Conservation (phyloP, 2,113 vertebrate species). For the Strix aluco region DNA sequence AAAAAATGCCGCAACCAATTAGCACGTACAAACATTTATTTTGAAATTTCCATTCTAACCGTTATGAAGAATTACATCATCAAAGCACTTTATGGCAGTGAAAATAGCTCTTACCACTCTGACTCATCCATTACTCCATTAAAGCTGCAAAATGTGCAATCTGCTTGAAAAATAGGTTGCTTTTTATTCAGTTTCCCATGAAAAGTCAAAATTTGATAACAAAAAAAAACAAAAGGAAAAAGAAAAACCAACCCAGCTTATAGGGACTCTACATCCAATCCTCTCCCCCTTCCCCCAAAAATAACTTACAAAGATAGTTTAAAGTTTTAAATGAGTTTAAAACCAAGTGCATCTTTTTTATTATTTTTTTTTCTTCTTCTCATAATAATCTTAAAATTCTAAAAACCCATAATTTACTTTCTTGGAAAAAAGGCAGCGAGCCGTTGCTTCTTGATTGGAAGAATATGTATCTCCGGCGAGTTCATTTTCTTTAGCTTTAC, state of each 20-base stretch:
- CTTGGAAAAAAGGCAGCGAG: slow-evolving; percentile 94
- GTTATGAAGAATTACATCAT: slow-evolving; percentile 84
- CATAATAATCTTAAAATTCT: slow-evolving; percentile 78
- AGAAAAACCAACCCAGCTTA: slow-evolving; percentile 43
- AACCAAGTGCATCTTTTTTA: slow-evolving; percentile 78
- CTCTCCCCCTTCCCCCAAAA: slow-evolving; percentile 63
- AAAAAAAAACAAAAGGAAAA: slow-evolving; percentile 12
- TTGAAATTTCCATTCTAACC: slow-evolving; percentile 78
- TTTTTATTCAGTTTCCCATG: slow-evolving; percentile 80
- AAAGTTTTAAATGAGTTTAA: slow-evolving; percentile 80
- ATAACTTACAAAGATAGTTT: slow-evolving; percentile 86
- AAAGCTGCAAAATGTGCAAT: slow-evolving; percentile 88
- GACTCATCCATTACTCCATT: slow-evolving; percentile 80
- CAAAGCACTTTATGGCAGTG: slow-evolving; percentile 85
- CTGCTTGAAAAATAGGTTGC: slow-evolving; percentile 85
- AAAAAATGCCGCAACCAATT: slow-evolving; percentile 55
- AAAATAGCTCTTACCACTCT: slow-evolving; percentile 83
- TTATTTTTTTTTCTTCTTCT: slow-evolving; percentile 35
- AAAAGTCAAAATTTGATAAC: slow-evolving; percentile 78
- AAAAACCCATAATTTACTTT: slow-evolving; percentile 87
- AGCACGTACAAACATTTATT: slow-evolving; percentile 87
- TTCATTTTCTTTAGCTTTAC: slow-evolving; percentile 99
- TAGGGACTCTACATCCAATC: slow-evolving; percentile 70
- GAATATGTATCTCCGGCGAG: slow-evolving; percentile 97
- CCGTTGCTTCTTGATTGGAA: slow-evolving; percentile 98